Conservation (phyloP, 2,113 vertebrate species). For the Steatornis caripensis region DNA sequence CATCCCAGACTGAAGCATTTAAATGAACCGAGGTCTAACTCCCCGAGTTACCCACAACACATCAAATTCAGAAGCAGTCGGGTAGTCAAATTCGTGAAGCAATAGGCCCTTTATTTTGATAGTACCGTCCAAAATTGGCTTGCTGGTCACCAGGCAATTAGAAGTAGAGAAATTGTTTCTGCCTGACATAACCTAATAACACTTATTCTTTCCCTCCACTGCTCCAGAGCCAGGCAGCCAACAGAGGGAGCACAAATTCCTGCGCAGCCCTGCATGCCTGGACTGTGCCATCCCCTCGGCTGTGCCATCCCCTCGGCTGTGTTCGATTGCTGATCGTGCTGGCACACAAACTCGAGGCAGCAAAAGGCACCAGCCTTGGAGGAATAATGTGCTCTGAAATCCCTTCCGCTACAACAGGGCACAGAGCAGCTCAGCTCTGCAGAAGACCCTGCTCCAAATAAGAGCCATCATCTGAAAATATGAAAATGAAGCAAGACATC, state of each 20-base stretch:
- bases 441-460: neutral
- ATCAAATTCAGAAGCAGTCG: neutral
- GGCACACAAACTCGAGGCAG: neutral
- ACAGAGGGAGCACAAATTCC: slow-evolving; percentile 51
- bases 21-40: neutral
- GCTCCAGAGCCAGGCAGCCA: slow-evolving; percentile 20
- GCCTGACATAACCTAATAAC: neutral
- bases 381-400: neutral
- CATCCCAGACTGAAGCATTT: accelerated
- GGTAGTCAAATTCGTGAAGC: neutral
- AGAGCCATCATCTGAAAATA: neutral
- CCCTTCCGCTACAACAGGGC: neutral
- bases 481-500: neutral
- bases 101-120: neutral
- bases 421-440: neutral
- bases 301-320: neutral
- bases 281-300: neutral
- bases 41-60: neutral
- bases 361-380: neutral
- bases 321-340: neutral
- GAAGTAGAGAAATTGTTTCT: neutral
- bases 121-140: neutral
- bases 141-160: neutral
- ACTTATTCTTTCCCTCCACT: neutral
- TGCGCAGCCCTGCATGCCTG: neutral